Conservation (phyloP, 2,797 vertebrate species). For the Acanthopagrus latus region DNA sequence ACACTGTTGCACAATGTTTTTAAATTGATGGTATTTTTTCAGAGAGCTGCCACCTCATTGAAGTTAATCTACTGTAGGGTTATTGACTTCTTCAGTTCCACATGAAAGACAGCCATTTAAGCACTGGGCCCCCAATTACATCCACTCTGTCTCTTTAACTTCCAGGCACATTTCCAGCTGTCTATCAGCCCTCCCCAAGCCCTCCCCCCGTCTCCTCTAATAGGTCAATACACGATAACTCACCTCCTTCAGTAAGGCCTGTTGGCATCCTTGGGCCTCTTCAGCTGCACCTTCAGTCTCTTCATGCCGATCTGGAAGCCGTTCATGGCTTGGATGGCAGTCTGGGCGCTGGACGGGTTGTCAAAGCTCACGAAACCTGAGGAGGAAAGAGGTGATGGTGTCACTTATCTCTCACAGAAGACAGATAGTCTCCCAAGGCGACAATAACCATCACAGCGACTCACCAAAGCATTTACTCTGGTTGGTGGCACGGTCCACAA, state of each 20-base stretch:
- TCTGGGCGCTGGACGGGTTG: constrained; percentile 98
- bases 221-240: constrained; percentile 46
- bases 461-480: constrained; percentile 98
- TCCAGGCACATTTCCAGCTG: constrained; percentile 61
- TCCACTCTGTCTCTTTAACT: constrained; percentile 60
- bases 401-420: not conserved
- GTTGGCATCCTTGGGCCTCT: constrained; percentile 98
- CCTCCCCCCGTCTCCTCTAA: constrained; percentile 4
- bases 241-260: constrained; percentile 93
- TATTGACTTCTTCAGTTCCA: constrained; percentile 71
- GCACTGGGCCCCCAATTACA: constrained; percentile 62
- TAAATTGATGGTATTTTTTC: constrained; percentile 53
- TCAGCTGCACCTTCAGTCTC: constrained; percentile 99
- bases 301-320: constrained; percentile 99
- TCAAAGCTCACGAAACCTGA: constrained; percentile 97
- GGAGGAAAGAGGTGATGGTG: not conserved
- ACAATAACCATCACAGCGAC: constrained; percentile 51
- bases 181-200: constrained; percentile 53
- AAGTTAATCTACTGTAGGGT: constrained; percentile 71
- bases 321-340: constrained; percentile 99
- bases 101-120: constrained; percentile 67
- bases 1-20: constrained; percentile 56
- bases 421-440: not conserved
- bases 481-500: constrained; percentile 97
- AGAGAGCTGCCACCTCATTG: constrained; percentile 67